Evolutionary conservation across 2,888 invertebrate genomes (phyloP).

Genomic region (Operophtera brumata): DNA sequence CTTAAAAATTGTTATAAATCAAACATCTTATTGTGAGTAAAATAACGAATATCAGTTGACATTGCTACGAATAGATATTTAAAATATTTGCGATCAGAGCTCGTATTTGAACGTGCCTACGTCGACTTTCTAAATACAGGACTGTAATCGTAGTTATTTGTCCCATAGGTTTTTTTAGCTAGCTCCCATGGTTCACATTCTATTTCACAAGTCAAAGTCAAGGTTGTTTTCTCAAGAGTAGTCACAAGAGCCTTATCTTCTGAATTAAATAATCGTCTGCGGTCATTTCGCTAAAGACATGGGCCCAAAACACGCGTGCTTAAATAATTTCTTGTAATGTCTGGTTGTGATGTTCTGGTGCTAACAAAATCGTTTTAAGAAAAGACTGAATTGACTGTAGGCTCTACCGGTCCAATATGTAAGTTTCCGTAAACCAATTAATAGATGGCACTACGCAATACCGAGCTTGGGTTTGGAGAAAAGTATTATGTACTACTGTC

Average conservation of each 20-base stretch:
- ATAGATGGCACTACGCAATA: constrained; percentile 8
- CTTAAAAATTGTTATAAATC: too few relatives aligned
- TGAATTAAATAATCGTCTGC: neutral
- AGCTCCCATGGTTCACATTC: neutral
- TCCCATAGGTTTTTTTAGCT: too few relatives aligned
- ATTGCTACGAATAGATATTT: too few relatives aligned
- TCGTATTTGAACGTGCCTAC: too few relatives aligned
- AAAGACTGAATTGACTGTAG: neutral
- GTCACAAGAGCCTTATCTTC: neutral
- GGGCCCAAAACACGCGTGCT: neutral
- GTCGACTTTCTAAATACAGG: too few relatives aligned
- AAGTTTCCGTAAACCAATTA: neutral
- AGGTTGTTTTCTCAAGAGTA: constrained; percentile 15
- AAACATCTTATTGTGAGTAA: too few relatives aligned
- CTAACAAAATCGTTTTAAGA: constrained; percentile 1
- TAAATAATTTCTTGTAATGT: constrained; percentile 4
- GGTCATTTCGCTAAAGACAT: neutral
- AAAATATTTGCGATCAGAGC: too few relatives aligned
- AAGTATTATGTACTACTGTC: too few relatives aligned
- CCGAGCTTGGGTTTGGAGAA: too few relatives aligned
- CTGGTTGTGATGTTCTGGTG: neutral
- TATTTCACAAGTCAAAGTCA: neutral
- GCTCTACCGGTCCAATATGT: neutral
- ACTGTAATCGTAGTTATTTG: too few relatives aligned
- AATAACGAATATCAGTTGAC: too few relatives aligned